Base-by-base conservation (phyloP, 2,113 vertebrate species). In the Syngnathus scovelli region DNA sequence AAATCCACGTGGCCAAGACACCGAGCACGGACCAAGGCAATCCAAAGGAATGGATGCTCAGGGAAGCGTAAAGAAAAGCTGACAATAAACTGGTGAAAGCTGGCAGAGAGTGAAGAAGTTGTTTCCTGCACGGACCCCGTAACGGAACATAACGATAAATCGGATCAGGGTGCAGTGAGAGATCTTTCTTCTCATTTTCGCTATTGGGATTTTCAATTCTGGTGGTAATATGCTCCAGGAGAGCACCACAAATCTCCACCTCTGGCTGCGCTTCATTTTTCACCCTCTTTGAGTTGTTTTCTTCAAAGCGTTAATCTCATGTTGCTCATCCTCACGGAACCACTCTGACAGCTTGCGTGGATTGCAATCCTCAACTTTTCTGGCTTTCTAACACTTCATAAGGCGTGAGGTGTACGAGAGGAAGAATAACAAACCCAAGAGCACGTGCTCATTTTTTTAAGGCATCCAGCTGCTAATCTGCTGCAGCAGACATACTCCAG, bases 401-500 rank as follows among this genome's bases (percentile, higher is more conserved):
- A 80, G 79, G 78, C 78, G 74, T 74, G 43, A 18, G 27, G 39
- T 38, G 21, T 64, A 51, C 56, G 59, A 68, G 69, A 55, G 60
- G 60, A 66, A 72, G 71, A 59, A 46, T 69, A 81, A 70, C 2
- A 62, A 51, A 38, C 56, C 62, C 21, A 4, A 64, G 72, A 84
- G 79, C 83, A 83, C 83, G 75, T 77, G 81, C 69, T 78, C 69
- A 16, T 23, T 55, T 55, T 83, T 68, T 65, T 64, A 56, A 59
- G 56, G 55, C 67, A 61, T 73, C 72, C 85, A 83, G 85, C 88
- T 85, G 67, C 77, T 82, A 71, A 86, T 87, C 85, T 83, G 54
- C 78, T n/a, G 41, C 67, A 43, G 51, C 72, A 62, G 74, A 83
- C 65, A 68, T 70, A 64, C 71, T 78, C 66, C 2, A 13, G 70